A percentile compares a stretch with the other conserved stretches of the same genome.
These are phyloP conservation scores for Sitta europaea DNA, from an alignment of 2,113 vertebrate species.

Conservation along the genomic window DNA sequence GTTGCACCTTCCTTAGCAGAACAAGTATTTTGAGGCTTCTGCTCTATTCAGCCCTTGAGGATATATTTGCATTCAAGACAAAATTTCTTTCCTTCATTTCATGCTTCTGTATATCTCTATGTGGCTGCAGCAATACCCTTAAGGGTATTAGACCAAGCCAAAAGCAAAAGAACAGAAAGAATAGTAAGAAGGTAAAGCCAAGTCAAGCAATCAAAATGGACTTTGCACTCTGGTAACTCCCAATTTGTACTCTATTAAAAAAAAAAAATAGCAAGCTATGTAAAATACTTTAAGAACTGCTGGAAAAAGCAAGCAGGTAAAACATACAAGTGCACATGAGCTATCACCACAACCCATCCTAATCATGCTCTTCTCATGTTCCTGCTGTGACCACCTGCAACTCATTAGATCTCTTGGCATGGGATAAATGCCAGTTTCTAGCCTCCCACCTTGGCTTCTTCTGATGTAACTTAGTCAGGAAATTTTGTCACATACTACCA, in stretches of 20 bases:
- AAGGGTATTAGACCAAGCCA: not conserved
- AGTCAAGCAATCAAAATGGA: conserved; percentile 3
- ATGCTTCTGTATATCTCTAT: not conserved
- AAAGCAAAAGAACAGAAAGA: not conserved
- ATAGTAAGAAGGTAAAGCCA: not conserved
- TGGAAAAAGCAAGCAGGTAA: not conserved
- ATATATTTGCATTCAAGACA: not conserved
- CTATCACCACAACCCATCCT: not conserved
- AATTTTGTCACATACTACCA: not conserved
- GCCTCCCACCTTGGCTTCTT: not conserved
- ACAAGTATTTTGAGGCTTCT: not conserved
- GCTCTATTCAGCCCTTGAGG: not conserved
- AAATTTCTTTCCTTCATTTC: not conserved
- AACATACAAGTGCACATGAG: not conserved
- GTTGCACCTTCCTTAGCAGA: not conserved
- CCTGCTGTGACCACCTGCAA: not conserved
- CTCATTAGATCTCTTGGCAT: not conserved
- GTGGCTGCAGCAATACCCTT: not conserved
- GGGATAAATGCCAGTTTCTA: not conserved
- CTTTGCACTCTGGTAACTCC: not conserved
- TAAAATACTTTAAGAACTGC: not conserved
- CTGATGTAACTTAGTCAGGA: not conserved
- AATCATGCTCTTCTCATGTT: not conserved
- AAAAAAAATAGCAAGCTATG: not conserved
- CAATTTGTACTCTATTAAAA: not conserved